These are phyloP conservation scores for Neuroterus valhalla DNA, from an alignment of 1,140 invertebrate genomes.

Conservation along the genomic window DNA sequence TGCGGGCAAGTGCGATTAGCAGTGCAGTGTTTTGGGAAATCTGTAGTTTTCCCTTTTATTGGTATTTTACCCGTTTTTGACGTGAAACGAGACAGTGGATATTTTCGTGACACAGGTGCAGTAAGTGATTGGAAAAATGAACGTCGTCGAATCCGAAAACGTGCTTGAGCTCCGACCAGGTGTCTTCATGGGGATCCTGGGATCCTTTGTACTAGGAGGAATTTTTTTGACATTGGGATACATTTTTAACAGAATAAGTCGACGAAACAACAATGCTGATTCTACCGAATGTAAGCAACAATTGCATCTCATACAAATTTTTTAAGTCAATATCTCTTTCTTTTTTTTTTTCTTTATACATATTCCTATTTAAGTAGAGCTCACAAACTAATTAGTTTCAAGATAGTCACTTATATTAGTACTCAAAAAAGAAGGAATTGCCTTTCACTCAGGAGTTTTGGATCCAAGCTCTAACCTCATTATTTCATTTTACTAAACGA, in stretches of 20 bases:
- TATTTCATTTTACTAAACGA: too few species aligned
- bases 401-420: too few species aligned
- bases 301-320: not conserved
- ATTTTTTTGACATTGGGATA: slow-evolving; percentile 10
- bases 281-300: slow-evolving; percentile 2
- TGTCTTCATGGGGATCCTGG: slow-evolving; percentile 1
- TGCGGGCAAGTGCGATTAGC: not conserved
- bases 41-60: not conserved
- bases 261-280: slow-evolving; percentile 7
- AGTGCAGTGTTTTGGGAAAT: slow-evolving; percentile 8
- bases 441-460: too few species aligned
- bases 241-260: not conserved
- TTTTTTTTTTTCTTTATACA: too few species aligned
- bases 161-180: not conserved
- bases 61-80: not conserved
- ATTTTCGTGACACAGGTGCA: not conserved
- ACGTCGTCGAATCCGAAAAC: slow-evolving; percentile 4
- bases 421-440: too few species aligned
- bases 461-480: too few species aligned
- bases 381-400: too few species aligned
- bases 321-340: too few species aligned
- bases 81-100: not conserved
- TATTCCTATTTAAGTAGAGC: too few species aligned
- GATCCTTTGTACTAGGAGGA: slow-evolving; percentile 13
- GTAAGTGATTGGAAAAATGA: not conserved